Evolutionary conservation across 2,113 vertebrate species (phyloP), one percentile per base, ranked within the genome.

Genomic region (Laterallus jamaicensis): DNA sequence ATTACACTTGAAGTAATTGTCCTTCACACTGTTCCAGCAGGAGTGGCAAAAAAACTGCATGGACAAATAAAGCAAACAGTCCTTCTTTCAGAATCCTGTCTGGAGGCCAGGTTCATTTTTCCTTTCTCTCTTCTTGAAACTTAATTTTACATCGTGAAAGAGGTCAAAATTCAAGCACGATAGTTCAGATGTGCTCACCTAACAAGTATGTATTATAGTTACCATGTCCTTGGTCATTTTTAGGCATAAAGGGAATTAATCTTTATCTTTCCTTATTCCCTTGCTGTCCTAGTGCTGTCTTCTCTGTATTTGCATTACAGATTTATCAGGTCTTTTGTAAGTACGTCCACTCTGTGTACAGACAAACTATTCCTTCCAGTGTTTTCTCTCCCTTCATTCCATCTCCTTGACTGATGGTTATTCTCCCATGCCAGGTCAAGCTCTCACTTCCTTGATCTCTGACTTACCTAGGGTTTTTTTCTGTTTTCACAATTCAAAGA

Each of bases 1-100:
- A 88, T 88, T 90, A 60, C 63, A 78, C 44, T 91, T 74, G 29
- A 85, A 84, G 56, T 92, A 60, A 86, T 75, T 90, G 92, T 82
- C 77, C 82, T 83, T 95, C 69, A 32, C 6, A 0, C 20, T 49
- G 12, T 80, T 91, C 50, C 81, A 81, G 58, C 64, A 78, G 31
- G 21, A 92, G 39, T 66, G 44, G 47, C 74, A 90, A 83, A 80
- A 80, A 86, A 80, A 5, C 16, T 64, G 5, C 44, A 32, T 18
- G 49, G 69, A 67, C 28, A 90, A 74, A 83, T 54, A 82, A 82
- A 94, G 70, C 54, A 89, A 89, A 62, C 55, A 87, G 58, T 24
- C 24, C 37, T 89, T 82, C 37, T 87, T 91, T 73, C 37, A 76
- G 28, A 39, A 50, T 69, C 74, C 25, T 4, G 1, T 73, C 9